Evolutionary conservation across 30 jellyfish, hydroid and myxozoan species (phyloP).

Genomic region (Hydractinia echinata): DNA sequence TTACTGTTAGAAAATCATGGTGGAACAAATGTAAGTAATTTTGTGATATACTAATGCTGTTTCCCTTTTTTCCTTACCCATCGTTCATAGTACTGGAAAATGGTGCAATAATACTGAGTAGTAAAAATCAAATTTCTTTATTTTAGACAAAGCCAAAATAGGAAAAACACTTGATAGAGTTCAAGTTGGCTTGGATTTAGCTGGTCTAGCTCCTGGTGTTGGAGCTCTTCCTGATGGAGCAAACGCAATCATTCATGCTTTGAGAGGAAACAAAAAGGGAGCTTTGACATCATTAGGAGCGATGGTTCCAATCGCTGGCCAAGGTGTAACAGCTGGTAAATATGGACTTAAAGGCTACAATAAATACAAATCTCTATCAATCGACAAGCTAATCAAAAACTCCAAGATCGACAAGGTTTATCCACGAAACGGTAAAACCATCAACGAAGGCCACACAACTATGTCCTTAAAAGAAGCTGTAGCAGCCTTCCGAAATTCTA

Average conservation of each 20-base stretch:
- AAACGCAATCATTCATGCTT: slow-evolving; percentile 33
- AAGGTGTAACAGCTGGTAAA: slow-evolving; percentile 36
- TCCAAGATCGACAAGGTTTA: not conserved
- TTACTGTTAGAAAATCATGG: no score
- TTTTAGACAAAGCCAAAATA: no score
- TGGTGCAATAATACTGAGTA: no score
- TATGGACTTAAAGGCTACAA: not conserved
- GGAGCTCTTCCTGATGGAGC: slow-evolving; percentile 35
- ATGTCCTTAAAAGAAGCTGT: not conserved
- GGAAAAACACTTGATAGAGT: slow-evolving; percentile 7
- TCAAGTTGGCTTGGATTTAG: slow-evolving; percentile 35
- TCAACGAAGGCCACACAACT: not conserved
- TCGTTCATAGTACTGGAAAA: no score
- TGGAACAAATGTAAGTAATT: no score
- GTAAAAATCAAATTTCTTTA: no score
- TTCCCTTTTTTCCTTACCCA: no score
- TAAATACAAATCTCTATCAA: no score
- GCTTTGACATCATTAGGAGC: slow-evolving; percentile 39
- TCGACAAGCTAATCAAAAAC: no score
- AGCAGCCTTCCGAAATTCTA: not conserved
- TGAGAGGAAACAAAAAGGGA: slow-evolving; percentile 31
- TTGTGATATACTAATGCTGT: no score
- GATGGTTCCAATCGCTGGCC: slow-evolving; percentile 44
- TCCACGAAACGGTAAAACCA: not conserved
- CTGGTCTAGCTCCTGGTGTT: slow-evolving; percentile 39